phyloP scores from a whole-genome alignment of 2,797 vertebrate species.

The Xenops minutus region DNA sequence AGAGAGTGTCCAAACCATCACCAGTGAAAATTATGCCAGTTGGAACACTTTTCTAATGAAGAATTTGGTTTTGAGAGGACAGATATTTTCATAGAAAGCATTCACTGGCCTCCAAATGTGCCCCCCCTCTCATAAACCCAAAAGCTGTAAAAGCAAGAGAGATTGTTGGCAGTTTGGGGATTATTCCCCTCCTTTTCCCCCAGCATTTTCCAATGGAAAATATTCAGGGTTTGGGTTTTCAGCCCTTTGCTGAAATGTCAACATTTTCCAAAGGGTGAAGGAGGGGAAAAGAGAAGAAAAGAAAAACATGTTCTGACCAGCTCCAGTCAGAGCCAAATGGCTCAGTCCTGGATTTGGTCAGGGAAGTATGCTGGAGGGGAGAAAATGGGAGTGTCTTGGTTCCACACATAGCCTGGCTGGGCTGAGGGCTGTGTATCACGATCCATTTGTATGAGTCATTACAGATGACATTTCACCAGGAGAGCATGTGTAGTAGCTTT shows the following conservation, averaged over 20 bases:
- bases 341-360: slow-evolving; percentile 50
- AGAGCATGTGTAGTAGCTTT: background rate
- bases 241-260: slow-evolving; percentile 44
- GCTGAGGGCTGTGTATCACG: background rate
- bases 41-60: background rate
- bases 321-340: slow-evolving; percentile 51
- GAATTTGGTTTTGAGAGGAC: background rate
- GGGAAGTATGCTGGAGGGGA: slow-evolving; percentile 45
- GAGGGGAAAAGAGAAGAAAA: slow-evolving; percentile 25
- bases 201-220: slow-evolving; percentile 58
- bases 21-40: background rate
- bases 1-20: background rate
- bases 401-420: background rate
- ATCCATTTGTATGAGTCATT: slow-evolving; percentile 27
- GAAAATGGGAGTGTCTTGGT: slow-evolving; percentile 42
- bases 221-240: slow-evolving; percentile 51
- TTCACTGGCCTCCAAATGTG: background rate
- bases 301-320: slow-evolving; percentile 61
- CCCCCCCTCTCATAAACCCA: background rate
- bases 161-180: slow-evolving; percentile 19
- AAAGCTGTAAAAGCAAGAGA: slow-evolving; percentile 11
- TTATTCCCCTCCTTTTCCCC: slow-evolving; percentile 27
- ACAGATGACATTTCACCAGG: background rate
- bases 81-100: slow-evolving; percentile 7
- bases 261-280: slow-evolving; percentile 47